These are phyloP conservation scores for Hybos culiciformis DNA, from an alignment of 2,888 invertebrate species.

Conservation along the genomic window DNA sequence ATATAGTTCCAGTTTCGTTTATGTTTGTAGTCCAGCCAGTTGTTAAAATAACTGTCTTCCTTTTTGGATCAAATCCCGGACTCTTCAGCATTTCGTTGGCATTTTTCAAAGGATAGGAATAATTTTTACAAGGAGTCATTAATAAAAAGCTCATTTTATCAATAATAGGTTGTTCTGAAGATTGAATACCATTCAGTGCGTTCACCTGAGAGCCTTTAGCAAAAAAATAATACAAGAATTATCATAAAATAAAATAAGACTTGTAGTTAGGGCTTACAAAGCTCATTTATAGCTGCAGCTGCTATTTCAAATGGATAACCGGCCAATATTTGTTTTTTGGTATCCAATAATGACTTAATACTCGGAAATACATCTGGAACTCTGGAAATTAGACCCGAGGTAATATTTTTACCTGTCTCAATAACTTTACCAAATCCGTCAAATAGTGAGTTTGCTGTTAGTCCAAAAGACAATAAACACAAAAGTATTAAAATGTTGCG, in stretches of 20 bases:
- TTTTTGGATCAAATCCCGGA: constrained; percentile 24
- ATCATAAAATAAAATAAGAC: background rate
- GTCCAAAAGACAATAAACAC: too few species aligned
- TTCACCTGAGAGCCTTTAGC: constrained; percentile 27
- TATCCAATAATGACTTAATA: constrained; percentile 21
- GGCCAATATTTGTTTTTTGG: constrained; percentile 27
- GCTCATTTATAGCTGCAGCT: constrained; percentile 22
- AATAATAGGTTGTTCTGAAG: constrained; percentile 26
- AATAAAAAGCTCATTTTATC: constrained; percentile 27
- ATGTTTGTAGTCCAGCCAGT: constrained; percentile 33
- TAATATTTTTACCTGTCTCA: constrained; percentile 1
- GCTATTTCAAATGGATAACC: constrained; percentile 30
- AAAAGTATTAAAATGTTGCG: too few species aligned
- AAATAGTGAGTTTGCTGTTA: background rate
- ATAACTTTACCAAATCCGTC: background rate
- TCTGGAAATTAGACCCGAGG: constrained; percentile 4
- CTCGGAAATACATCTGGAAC: constrained; percentile 13
- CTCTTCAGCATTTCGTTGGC: constrained; percentile 28
- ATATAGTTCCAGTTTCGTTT: constrained; percentile 22
- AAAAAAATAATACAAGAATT: background rate
- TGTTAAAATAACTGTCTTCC: constrained; percentile 28
- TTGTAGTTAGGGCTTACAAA: constrained; percentile 19
- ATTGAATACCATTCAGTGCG: constrained; percentile 20
- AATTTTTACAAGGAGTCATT: constrained; percentile 22
- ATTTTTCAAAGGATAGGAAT: constrained; percentile 23